phyloP scores from a whole-genome alignment of 1,140 invertebrate genomes.

The Aphelinus atriplicis region DNA sequence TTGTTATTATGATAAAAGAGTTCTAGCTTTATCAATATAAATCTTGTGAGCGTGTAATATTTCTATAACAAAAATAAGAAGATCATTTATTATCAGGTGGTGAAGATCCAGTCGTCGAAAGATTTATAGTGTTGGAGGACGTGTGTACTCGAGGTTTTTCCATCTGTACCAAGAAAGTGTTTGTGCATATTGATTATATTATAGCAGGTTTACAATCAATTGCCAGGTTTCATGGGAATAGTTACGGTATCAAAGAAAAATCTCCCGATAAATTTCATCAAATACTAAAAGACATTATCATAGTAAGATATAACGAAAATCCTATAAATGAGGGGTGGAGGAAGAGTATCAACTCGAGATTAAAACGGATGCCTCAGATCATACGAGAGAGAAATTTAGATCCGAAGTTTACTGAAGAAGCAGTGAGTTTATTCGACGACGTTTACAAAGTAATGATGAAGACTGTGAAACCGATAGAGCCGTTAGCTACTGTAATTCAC shows the following conservation, averaged over 20 bases:
- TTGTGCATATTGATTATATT: constrained; percentile 47
- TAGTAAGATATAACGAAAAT: constrained; percentile 33
- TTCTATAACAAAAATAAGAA: neutral
- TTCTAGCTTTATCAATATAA: no score
- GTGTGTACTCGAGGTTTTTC: constrained; percentile 38
- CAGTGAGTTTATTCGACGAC: constrained; percentile 32
- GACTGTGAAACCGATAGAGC: constrained; percentile 39
- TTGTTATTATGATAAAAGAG: no score
- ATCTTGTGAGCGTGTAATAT: no score
- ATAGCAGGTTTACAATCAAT: constrained; percentile 53
- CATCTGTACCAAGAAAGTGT: constrained; percentile 15
- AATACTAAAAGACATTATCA: constrained; percentile 44
- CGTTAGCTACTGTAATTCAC: constrained; percentile 57
- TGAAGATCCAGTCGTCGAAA: constrained; percentile 6
- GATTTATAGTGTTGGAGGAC: constrained; percentile 55
- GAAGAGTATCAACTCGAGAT: neutral
- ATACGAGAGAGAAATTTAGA: constrained; percentile 41
- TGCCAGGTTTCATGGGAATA: constrained; percentile 58
- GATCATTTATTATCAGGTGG: neutral
- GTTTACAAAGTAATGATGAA: constrained; percentile 35
- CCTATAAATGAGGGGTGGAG: accelerated
- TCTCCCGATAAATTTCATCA: constrained; percentile 48
- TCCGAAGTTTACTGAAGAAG: constrained; percentile 41
- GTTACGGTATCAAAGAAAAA: constrained; percentile 53
- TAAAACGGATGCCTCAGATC: constrained; percentile 25